Percentiles rank a stretch among this genome's conserved stretches.
Evolutionary conservation across 2,113 vertebrate genomes (phyloP).

Genomic region (Campylomormyrus numenius): DNA sequence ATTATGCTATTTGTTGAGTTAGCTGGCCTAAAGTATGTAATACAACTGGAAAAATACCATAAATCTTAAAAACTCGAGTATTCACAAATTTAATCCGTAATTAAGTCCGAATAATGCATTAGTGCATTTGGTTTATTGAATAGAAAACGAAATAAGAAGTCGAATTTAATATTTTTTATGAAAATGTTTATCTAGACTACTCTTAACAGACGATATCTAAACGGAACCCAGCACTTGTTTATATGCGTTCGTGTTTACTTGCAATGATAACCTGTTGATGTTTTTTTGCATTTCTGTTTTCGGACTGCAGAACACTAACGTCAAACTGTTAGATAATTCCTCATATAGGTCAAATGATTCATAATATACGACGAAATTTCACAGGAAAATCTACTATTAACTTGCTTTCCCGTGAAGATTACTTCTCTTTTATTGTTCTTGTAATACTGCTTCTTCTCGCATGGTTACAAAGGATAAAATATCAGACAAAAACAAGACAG

Average conservation of each 20-base stretch:
- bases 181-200: neutral
- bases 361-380: neutral
- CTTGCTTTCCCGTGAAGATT: neutral
- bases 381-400: neutral
- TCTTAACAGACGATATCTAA: neutral
- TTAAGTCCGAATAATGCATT: neutral
- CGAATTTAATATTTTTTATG: neutral
- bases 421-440: neutral
- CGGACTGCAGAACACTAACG: neutral
- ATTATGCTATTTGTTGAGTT: neutral
- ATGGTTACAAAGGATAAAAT: neutral
- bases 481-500: neutral
- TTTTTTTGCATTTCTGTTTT: neutral
- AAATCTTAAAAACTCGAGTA: neutral
- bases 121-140: neutral
- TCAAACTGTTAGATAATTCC: neutral
- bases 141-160: neutral
- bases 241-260: neutral
- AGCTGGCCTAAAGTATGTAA: neutral
- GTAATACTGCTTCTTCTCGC: neutral
- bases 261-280: neutral
- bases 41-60: neutral
- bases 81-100: neutral
- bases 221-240: neutral
- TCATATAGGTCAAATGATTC: neutral